A percentile compares a stretch with the other conserved stretches of the same genome.
phyloP scores from a whole-genome alignment of 2,113 vertebrate species.

The Glaucomys volans region DNA sequence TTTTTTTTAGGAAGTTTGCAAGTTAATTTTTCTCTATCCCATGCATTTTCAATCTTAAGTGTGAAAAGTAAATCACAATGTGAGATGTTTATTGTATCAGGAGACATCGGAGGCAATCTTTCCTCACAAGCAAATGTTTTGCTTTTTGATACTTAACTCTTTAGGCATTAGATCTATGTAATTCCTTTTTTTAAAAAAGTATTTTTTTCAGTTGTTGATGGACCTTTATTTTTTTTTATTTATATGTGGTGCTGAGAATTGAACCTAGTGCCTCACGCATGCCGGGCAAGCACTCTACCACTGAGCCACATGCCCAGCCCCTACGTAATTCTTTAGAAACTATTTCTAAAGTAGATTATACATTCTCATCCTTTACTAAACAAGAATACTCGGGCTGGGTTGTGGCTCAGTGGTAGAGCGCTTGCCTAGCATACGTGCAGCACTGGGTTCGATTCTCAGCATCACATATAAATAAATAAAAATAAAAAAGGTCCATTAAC shows the following conservation, averaged over 20 bases:
- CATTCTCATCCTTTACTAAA: background rate
- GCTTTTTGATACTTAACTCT: slow-evolving; percentile 28
- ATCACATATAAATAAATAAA: too few relatives aligned
- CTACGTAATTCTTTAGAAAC: background rate
- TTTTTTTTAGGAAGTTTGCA: background rate
- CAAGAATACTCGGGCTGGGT: background rate
- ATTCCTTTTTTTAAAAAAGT: too few relatives aligned
- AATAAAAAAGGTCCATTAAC: too few relatives aligned
- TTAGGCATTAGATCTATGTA: background rate
- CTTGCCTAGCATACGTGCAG: too few relatives aligned
- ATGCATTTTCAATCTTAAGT: slow-evolving; percentile 37
- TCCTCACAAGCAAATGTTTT: background rate
- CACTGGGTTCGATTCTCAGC: too few relatives aligned
- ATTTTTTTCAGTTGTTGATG: too few relatives aligned
- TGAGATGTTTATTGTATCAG: background rate
- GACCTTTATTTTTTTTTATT: too few relatives aligned
- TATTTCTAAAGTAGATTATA: background rate
- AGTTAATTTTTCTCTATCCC: background rate
- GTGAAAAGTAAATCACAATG: slow-evolving; percentile 20
- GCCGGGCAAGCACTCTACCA: too few relatives aligned
- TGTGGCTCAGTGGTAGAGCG: too few relatives aligned
- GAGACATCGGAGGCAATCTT: background rate
- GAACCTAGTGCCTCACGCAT: too few relatives aligned
- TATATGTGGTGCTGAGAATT: too few relatives aligned
- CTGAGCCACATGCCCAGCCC: too few relatives aligned